These are phyloP conservation scores for Pseudoips prasinana DNA, from an alignment of 2,888 invertebrate genomes.

Conservation along the genomic window DNA sequence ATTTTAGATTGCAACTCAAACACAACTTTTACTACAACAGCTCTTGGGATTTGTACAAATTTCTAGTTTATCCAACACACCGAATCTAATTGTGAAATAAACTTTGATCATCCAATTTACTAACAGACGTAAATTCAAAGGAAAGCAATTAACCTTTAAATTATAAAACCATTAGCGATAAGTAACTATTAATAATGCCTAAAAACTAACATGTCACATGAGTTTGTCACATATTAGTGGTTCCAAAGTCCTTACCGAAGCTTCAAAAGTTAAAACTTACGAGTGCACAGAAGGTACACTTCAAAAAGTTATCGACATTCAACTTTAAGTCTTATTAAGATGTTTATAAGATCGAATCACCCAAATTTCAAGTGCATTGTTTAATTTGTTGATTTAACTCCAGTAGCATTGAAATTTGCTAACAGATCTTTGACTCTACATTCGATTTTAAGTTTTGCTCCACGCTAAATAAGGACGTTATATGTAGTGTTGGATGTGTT, in stretches of 20 bases:
- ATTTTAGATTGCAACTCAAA: no score
- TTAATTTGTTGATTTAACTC: constrained; percentile 51
- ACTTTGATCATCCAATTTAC: no score
- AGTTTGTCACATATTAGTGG: constrained; percentile 46
- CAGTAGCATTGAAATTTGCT: constrained; percentile 29
- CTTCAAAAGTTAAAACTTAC: constrained; percentile 49
- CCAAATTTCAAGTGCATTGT: constrained; percentile 31
- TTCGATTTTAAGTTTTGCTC: constrained; percentile 20
- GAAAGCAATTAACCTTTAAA: no score
- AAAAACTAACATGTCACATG: constrained; percentile 31
- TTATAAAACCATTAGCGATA: constrained; percentile 3
- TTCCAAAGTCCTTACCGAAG: constrained; percentile 36
- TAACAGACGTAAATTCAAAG: no score
- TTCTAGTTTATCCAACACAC: no score
- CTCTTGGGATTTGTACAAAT: no score
- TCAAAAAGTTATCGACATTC: constrained; percentile 4
- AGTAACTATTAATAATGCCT: constrained; percentile 33
- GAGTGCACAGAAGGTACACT: constrained; percentile 17
- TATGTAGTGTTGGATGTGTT: background rate
- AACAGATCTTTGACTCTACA: background rate
- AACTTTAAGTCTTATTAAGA: constrained; percentile 29
- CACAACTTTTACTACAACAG: no score
- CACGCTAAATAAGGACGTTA: constrained; percentile 1
- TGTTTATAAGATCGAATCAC: constrained; percentile 25
- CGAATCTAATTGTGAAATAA: no score